phyloP scores from a whole-genome alignment of 2,797 vertebrate species.

The Chloroceryle amazona region DNA sequence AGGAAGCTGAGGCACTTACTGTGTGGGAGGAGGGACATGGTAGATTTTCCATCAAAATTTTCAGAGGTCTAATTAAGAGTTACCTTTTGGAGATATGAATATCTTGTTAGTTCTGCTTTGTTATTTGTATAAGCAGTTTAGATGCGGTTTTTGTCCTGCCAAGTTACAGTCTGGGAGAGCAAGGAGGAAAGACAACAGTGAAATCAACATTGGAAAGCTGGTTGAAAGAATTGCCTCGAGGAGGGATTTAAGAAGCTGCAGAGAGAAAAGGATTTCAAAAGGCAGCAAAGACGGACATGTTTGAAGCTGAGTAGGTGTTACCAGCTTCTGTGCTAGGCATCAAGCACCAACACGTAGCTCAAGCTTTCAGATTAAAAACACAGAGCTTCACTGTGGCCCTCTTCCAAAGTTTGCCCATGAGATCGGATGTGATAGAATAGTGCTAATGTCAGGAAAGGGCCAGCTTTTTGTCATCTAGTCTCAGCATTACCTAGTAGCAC shows the following conservation, averaged over 20 bases:
- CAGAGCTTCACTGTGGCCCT: neutral
- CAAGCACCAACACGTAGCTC: neutral
- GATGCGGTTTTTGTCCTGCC: neutral
- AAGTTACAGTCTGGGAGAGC: neutral
- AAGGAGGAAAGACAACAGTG: neutral
- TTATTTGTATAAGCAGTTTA: constrained; percentile 14
- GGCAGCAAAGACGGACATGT: neutral
- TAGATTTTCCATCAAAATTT: neutral
- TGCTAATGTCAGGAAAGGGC: accelerated
- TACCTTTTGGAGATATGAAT: neutral
- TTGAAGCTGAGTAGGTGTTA: neutral
- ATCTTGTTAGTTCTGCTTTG: neutral
- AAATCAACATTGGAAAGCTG: neutral
- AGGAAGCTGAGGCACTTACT: neutral
- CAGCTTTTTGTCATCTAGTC: neutral
- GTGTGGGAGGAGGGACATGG: neutral
- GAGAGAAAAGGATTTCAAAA: constrained; percentile 15
- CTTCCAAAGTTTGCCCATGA: neutral
- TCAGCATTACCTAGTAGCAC: neutral
- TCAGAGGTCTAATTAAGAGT: neutral
- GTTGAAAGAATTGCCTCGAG: neutral
- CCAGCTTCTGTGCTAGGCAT: neutral
- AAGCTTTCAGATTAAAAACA: neutral
- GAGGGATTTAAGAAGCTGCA: neutral
- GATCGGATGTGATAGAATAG: neutral